A percentile compares a stretch with the other conserved stretches of the same genome.
Conservation (phyloP, 2,113 vertebrate species). For the Raja brachyura region DNA sequence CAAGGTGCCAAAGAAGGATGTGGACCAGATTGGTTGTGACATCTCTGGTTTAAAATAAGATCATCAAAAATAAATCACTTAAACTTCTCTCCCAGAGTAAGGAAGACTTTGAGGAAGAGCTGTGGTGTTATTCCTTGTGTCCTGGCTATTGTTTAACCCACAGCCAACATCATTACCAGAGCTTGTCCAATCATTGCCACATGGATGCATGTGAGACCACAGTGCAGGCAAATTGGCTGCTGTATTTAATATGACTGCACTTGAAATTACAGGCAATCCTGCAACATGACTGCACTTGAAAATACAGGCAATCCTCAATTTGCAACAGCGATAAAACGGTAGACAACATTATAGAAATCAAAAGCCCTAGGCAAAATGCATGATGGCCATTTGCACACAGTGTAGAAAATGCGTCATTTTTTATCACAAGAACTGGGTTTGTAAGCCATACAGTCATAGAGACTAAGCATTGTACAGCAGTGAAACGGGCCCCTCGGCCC, state of each 20-base stretch:
- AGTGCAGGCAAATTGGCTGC: not conserved
- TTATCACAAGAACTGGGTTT: too few relatives aligned
- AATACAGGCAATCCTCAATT: not conserved
- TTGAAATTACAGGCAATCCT: not conserved
- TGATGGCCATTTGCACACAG: too few relatives aligned
- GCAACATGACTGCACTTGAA: not conserved
- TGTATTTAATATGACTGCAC: not conserved
- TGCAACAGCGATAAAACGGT: too few relatives aligned
- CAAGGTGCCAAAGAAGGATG: too few relatives aligned
- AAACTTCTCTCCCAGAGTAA: not conserved
- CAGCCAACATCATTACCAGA: not conserved
- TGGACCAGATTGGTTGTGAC: not conserved
- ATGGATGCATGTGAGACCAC: not conserved
- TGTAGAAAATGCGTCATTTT: too few relatives aligned
- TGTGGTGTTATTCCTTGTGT: not conserved
- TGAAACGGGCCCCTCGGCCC: too few relatives aligned
- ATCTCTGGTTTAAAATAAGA: not conserved
- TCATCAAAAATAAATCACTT: not conserved
- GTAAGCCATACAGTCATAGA: too few relatives aligned
- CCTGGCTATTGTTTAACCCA: not conserved
- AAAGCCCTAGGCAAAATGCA: too few relatives aligned
- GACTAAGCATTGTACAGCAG: too few relatives aligned
- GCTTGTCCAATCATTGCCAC: not conserved
- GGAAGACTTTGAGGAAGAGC: not conserved
- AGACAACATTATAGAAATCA: too few relatives aligned